Conservation (phyloP, 2,888 invertebrate species). For the Alsophila aescularia region DNA sequence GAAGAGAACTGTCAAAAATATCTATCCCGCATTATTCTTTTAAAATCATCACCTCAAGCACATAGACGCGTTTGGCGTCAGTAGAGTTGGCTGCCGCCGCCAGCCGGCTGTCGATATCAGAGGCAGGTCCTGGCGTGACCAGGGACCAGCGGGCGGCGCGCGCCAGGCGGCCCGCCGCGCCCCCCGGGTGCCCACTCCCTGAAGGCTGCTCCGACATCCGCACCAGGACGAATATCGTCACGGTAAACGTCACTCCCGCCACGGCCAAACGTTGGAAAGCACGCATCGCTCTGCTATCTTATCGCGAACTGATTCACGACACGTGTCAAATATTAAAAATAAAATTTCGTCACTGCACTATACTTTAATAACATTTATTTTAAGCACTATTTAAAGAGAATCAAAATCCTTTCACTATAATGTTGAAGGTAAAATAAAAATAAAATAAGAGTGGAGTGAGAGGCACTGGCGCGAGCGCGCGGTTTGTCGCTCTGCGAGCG, state of each 20-base stretch:
- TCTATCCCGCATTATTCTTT: neutral
- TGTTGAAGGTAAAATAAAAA: neutral
- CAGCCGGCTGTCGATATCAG: neutral
- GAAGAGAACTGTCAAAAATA: too few relatives aligned
- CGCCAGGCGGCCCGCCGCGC: slow-evolving; percentile 30
- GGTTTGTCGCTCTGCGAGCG: slow-evolving; percentile 17
- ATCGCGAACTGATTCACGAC: slow-evolving; percentile 4
- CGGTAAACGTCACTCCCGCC: slow-evolving; percentile 44
- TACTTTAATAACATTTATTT: neutral
- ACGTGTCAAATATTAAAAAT: slow-evolving; percentile 1
- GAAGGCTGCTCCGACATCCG: slow-evolving; percentile 43
- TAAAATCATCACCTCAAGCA: slow-evolving; percentile 38
- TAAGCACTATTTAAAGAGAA: neutral
- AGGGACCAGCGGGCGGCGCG: slow-evolving; percentile 16
- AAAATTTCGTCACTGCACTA: neutral
- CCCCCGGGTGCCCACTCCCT: slow-evolving; percentile 34
- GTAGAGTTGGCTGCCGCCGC: slow-evolving; percentile 15
- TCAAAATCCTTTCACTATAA: neutral
- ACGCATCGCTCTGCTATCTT: slow-evolving; percentile 50
- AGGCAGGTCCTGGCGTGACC: slow-evolving; percentile 2
- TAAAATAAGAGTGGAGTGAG: neutral
- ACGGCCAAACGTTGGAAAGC: slow-evolving; percentile 48
- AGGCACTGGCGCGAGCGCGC: slow-evolving; percentile 24
- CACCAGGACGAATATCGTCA: slow-evolving; percentile 49
- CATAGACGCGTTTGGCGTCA: slow-evolving; percentile 29